Conservation (phyloP, 2,888 invertebrate genomes). For the Pharmacophagus antenor region DNA sequence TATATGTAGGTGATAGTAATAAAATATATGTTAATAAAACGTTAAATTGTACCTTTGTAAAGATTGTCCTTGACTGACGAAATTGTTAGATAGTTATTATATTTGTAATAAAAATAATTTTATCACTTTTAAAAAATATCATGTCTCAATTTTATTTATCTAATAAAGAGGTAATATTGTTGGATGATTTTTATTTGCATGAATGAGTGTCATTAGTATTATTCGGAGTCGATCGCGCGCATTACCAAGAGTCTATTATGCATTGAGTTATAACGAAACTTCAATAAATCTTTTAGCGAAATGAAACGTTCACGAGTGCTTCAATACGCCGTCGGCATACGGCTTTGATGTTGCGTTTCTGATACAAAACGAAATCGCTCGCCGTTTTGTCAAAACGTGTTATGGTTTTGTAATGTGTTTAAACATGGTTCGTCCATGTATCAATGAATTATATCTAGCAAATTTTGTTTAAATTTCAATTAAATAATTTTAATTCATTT, state of each 20-base stretch:
- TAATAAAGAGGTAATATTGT: too few relatives aligned
- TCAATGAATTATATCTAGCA: too few relatives aligned
- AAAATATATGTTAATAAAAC: too few relatives aligned
- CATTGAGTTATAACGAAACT: conserved; percentile 21
- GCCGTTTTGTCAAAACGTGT: conserved; percentile 25
- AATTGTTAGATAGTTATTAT: too few relatives aligned
- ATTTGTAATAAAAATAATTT: too few relatives aligned
- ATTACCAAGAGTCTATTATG: conserved; percentile 16
- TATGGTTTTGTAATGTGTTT: conserved; percentile 21
- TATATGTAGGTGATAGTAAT: too few relatives aligned
- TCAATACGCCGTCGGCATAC: conserved; percentile 22
- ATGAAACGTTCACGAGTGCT: conserved; percentile 23
- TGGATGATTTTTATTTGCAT: not conserved
- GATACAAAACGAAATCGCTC: conserved; percentile 23
- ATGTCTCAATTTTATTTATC: too few relatives aligned
- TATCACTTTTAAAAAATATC: too few relatives aligned
- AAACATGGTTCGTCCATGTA: conserved; percentile 4
- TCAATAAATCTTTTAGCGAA: conserved; percentile 22
- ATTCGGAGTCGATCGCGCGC: not conserved
- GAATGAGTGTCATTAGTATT: not conserved
- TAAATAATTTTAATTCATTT: too few relatives aligned
- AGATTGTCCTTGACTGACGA: too few relatives aligned
- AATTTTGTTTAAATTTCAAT: too few relatives aligned
- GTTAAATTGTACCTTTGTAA: too few relatives aligned
- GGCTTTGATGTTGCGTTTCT: conserved; percentile 22